Percentiles rank a stretch among this genome's conserved stretches.
Evolutionary conservation across 1,140 invertebrate species (phyloP).

Genomic region (Microplitis demolitor): DNA sequence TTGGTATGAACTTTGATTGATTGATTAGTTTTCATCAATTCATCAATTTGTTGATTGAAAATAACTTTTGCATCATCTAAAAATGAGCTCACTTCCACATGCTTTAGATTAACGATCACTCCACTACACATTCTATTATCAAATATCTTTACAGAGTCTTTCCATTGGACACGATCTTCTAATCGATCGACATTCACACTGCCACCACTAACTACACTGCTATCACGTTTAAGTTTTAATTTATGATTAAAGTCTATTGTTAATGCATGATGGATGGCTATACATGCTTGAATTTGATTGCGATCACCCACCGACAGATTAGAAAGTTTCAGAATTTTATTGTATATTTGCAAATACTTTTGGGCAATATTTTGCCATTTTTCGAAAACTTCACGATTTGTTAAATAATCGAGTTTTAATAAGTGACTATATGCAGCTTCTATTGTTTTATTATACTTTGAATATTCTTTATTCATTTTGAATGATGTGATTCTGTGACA

Average conservation of each 20-base stretch:
- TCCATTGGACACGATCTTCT: slow-evolving; percentile 22
- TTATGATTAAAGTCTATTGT: background rate
- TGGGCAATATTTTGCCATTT: no score
- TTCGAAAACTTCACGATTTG: no score
- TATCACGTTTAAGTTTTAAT: background rate
- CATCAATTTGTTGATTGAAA: slow-evolving; percentile 18
- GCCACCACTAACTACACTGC: background rate
- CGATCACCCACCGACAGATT: background rate
- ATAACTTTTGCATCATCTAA: slow-evolving; percentile 28
- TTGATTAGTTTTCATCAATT: slow-evolving; percentile 12
- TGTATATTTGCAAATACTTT: background rate
- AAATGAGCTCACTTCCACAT: slow-evolving; percentile 30
- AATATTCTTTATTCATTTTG: no score
- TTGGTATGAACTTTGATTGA: slow-evolving; percentile 28
- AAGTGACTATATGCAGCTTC: no score
- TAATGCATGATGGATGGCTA: background rate
- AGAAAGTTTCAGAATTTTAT: background rate
- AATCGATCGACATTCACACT: background rate
- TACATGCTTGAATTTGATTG: background rate
- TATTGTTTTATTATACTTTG: no score
- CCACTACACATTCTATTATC: slow-evolving; percentile 24
- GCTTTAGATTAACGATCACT: slow-evolving; percentile 27
- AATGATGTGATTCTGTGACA: no score
- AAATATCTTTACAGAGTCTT: slow-evolving; percentile 27
- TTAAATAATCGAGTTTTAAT: no score